These are phyloP conservation scores for Dexiosoma caninum DNA, from an alignment of 2,888 invertebrate species.

Conservation along the genomic window DNA sequence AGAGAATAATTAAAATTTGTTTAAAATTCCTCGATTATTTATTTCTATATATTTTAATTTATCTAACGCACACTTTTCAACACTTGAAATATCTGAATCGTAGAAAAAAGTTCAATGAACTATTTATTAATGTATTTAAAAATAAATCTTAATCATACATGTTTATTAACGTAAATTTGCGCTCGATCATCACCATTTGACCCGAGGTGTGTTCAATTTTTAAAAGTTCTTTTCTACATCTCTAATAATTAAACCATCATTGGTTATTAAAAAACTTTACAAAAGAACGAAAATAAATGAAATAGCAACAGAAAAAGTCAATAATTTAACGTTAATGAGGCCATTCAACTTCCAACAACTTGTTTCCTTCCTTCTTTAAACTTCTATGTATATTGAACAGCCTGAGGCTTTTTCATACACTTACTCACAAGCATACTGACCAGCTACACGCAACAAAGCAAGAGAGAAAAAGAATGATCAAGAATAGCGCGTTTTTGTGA, in stretches of 20 bases:
- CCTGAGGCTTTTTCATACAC: slow-evolving; percentile 9
- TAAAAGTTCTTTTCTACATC: background rate
- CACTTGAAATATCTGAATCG: background rate
- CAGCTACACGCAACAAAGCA: background rate
- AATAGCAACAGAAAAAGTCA: background rate
- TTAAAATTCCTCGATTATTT: too few relatives aligned
- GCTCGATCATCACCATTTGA: slow-evolving; percentile 14
- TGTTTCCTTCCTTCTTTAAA: background rate
- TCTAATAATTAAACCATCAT: background rate
- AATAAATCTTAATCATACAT: background rate
- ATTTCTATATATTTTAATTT: too few relatives aligned
- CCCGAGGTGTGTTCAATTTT: background rate
- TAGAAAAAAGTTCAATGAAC: slow-evolving; percentile 30
- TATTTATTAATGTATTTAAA: background rate
- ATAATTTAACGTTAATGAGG: slow-evolving; percentile 25
- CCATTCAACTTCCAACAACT: slow-evolving; percentile 18
- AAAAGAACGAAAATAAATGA: background rate
- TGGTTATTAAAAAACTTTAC: background rate
- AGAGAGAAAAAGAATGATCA: background rate
- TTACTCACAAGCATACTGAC: background rate
- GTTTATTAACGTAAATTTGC: slow-evolving; percentile 15
- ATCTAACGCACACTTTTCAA: background rate
- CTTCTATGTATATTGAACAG: slow-evolving; percentile 12
- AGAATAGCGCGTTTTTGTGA: background rate
- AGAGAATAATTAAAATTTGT: too few relatives aligned